Conservation (phyloP, 2,888 invertebrate species). For the Tachina grossa region DNA sequence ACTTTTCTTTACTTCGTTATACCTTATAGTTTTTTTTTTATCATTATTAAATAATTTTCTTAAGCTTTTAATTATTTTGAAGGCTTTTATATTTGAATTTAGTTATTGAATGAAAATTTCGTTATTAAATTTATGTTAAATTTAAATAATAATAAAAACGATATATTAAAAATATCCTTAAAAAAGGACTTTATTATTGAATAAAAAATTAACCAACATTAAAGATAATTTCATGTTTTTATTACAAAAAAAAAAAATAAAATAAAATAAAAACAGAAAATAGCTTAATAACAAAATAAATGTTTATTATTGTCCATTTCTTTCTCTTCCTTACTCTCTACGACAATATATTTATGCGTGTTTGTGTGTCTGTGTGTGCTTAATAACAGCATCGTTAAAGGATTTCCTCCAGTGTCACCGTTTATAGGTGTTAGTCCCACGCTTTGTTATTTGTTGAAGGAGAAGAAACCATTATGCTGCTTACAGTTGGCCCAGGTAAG, state of each 20-base stretch:
- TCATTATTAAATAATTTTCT: not conserved
- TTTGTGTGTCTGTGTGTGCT: conserved; percentile 44
- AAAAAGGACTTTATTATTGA: conserved; percentile 9
- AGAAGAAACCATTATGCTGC: conserved; percentile 97
- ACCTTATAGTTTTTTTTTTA: not conserved
- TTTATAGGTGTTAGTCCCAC: conserved; percentile 99
- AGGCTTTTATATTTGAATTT: not conserved
- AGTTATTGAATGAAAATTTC: conserved; percentile 7
- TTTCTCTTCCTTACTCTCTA: not conserved
- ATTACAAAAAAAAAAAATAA: not conserved
- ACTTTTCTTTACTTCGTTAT: not conserved
- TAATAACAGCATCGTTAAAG: conserved; percentile 92
- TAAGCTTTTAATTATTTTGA: not conserved
- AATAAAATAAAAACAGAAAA: conserved; percentile 16
- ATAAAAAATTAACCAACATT: conserved; percentile 16
- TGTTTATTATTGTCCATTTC: conserved; percentile 38
- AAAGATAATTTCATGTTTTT: conserved; percentile 12
- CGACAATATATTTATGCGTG: not conserved
- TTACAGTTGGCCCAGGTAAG: conserved; percentile 94
- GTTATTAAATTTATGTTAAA: not conserved
- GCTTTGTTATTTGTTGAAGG: conserved; percentile 96
- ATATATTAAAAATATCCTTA: not conserved
- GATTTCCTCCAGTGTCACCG: conserved; percentile 97
- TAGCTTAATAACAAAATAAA: conserved; percentile 32
- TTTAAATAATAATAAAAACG: not conserved